Percentiles rank a stretch among this genome's conserved stretches.
Evolutionary conservation across 2,888 invertebrate genomes (phyloP).

Genomic region (Globia sparganii): DNA sequence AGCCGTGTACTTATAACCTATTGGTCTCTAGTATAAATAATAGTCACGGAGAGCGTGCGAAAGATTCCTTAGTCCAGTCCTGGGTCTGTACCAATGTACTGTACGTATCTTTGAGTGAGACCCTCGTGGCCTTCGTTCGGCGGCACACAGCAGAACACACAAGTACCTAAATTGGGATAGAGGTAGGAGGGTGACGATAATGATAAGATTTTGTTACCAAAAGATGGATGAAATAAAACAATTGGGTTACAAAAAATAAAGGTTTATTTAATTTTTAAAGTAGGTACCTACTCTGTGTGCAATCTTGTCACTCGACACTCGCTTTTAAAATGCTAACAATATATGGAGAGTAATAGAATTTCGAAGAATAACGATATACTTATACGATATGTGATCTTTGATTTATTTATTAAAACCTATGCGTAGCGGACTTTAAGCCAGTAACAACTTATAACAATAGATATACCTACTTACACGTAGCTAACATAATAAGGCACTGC

Average conservation of each 20-base stretch:
- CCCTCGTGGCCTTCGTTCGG: not conserved
- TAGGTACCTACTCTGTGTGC: not conserved
- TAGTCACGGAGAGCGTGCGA: not conserved
- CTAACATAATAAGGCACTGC: slow-evolving; percentile 2
- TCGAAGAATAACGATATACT: not conserved
- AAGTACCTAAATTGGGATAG: not conserved
- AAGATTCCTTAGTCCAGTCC: not conserved
- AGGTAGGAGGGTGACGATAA: not conserved
- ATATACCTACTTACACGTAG: not conserved
- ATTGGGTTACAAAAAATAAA: slow-evolving; percentile 3
- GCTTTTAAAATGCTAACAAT: not conserved
- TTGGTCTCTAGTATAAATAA: too few species aligned
- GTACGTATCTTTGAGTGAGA: not conserved
- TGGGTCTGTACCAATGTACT: not conserved
- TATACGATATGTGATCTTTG: not conserved
- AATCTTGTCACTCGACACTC: not conserved
- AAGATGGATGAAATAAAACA: not conserved
- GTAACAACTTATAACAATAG: not conserved
- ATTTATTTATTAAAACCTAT: not conserved
- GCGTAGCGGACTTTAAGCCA: slow-evolving; percentile 10
- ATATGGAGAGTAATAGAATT: not conserved
- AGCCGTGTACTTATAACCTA: too few species aligned
- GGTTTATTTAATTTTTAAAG: slow-evolving; percentile 35
- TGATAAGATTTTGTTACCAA: not conserved
- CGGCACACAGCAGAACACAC: not conserved